phyloP scores from a whole-genome alignment of 2,888 invertebrate species.

The Pollenia amentaria region DNA sequence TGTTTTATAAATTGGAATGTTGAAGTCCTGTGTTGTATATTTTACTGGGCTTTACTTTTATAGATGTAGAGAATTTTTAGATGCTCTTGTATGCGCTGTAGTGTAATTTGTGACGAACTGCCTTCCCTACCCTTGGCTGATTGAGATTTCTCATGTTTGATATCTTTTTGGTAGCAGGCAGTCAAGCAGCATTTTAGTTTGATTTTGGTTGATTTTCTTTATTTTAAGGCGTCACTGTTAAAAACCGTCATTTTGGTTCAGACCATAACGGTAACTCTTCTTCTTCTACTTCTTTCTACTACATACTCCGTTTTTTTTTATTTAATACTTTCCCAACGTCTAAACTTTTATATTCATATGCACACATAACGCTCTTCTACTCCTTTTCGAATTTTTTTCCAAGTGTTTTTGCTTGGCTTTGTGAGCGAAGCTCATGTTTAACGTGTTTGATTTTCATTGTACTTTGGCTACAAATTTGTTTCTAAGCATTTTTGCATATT shows the following conservation, averaged over 20 bases:
- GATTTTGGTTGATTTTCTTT: slow-evolving; percentile 72
- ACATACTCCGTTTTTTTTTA: background rate
- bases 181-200: slow-evolving; percentile 63
- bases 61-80: slow-evolving; percentile 10
- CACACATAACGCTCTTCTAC: slow-evolving; percentile 21
- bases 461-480: slow-evolving; percentile 73
- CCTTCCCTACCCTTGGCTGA: background rate
- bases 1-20: slow-evolving; percentile 32
- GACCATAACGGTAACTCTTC: slow-evolving; percentile 40
- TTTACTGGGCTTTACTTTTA: slow-evolving; percentile 43
- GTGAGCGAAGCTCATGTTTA: slow-evolving; percentile 62
- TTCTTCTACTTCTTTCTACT: slow-evolving; percentile 1
- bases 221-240: slow-evolving; percentile 71
- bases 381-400: background rate
- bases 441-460: slow-evolving; percentile 70
- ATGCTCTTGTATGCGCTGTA: slow-evolving; percentile 28
- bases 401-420: slow-evolving; percentile 7
- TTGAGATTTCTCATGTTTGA: slow-evolving; percentile 58
- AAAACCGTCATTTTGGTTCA: slow-evolving; percentile 71
- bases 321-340: slow-evolving; percentile 7
- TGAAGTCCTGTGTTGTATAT: slow-evolving; percentile 17
- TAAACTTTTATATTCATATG: slow-evolving; percentile 70
- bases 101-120: slow-evolving; percentile 49
- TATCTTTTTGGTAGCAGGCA: slow-evolving; percentile 67
- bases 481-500: slow-evolving; percentile 75